Percentiles rank a stretch among this genome's conserved stretches.
Evolutionary conservation across 2,797 vertebrate genomes (phyloP).

Genomic region (Rhabdophis nuchalis): DNA sequence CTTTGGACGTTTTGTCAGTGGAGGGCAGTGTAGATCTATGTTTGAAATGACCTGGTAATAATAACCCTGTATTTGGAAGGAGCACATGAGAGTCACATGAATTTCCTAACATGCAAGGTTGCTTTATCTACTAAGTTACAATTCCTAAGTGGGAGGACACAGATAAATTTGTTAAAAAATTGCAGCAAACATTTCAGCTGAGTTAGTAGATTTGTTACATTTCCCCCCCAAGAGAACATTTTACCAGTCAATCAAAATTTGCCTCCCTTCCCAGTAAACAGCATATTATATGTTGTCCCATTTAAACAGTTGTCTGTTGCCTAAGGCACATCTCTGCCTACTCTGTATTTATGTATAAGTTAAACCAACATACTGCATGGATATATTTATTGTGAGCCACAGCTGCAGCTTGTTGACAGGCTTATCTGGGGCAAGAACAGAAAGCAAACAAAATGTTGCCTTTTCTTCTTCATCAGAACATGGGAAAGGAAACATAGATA

Average conservation of each 20-base stretch:
- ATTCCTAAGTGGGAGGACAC: slow-evolving; percentile 15
- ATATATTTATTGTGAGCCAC: slow-evolving; percentile 40
- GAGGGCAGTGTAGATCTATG: not conserved
- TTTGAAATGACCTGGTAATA: not conserved
- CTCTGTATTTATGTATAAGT: slow-evolving; percentile 51
- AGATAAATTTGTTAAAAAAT: slow-evolving; percentile 36
- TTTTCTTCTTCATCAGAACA: slow-evolving; percentile 39
- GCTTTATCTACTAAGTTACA: slow-evolving; percentile 5
- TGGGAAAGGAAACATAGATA: slow-evolving; percentile 38
- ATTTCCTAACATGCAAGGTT: slow-evolving; percentile 13
- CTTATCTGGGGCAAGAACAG: slow-evolving; percentile 57
- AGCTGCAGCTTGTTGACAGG: slow-evolving; percentile 58
- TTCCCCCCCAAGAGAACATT: slow-evolving; percentile 36
- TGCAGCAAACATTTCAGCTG: slow-evolving; percentile 38
- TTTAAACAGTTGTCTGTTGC: slow-evolving; percentile 50
- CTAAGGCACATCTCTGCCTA: slow-evolving; percentile 37
- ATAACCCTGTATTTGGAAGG: not conserved
- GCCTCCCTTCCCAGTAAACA: slow-evolving; percentile 20
- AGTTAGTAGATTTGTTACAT: slow-evolving; percentile 34
- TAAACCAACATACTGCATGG: slow-evolving; percentile 47
- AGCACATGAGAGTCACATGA: not conserved
- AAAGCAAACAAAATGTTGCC: slow-evolving; percentile 65
- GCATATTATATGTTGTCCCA: slow-evolving; percentile 39
- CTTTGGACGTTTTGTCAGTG: not conserved
- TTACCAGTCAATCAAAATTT: slow-evolving; percentile 40